Evolutionary conservation across 2,888 invertebrate species (phyloP), one percentile per base, ranked within the genome.

Genomic region (Sesia bembeciformis): DNA sequence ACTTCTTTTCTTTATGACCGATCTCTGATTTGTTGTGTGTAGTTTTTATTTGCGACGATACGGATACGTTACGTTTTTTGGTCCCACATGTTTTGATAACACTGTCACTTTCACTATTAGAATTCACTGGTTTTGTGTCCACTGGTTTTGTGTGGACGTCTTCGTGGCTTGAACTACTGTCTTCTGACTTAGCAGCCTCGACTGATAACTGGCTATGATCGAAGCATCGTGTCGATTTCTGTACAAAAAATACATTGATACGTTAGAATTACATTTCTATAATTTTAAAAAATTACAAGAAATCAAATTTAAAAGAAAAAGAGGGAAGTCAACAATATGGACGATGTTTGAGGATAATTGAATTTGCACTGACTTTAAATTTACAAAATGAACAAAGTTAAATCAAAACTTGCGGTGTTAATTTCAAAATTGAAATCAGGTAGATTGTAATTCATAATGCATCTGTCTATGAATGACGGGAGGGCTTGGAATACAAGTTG

Each of bases 21-120:
- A 73, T 82, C 65, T 86, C 87, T 4, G 86, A 88, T 74, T 87
- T 87, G 57, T 88, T 89, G 54, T 87, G 84, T 39, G 78, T 86
- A 56, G 78, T 83, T 66, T 88, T 88, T 58, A 87, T 78, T 74
- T 85, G 87, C 3, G 80, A 70, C 4, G 84, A 74, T 62, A 88
- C 68, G 50, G 86, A 86, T 43, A 86, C 58, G 53, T 76, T 72
- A 46, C 83, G 74, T 68, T 86, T 86, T 75, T 85, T 82, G 68
- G 69, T 74, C 72, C 75, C 81, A 63, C 80, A 82, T 7, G 68
- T 63, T 68, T 79, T 78, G 50, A 66, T 66, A 54, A 64, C 64
- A 65, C 79, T 74, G 40, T 62, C 57, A 50, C 58, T 59, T 39
- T 68, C 70, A 65, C 64, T 74, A 58, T 66, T 70, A 41, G 39